Percentiles rank a stretch among this genome's conserved stretches.
Evolutionary conservation across 1,140 invertebrate genomes (phyloP).

Genomic region (Apolygus lucorum): DNA sequence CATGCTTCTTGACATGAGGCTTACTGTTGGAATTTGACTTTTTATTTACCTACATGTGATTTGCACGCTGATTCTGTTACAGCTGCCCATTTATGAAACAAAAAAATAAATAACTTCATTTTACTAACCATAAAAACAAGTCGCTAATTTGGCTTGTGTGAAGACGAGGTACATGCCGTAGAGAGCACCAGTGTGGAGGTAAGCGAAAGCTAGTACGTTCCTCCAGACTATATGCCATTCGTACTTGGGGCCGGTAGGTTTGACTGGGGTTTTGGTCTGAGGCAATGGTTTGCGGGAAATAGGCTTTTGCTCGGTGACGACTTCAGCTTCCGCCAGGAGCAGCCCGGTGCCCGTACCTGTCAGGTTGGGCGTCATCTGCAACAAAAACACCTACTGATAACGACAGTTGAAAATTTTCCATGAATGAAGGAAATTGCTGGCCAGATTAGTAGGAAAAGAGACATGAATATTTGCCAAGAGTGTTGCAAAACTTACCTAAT

Average conservation of each 20-base stretch:
- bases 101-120: too few species aligned
- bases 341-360: conserved; percentile 35
- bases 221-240: conserved; percentile 60
- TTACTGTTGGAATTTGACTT: too few species aligned
- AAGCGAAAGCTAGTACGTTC: conserved; percentile 57
- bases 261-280: neutral
- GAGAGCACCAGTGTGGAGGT: conserved; percentile 50
- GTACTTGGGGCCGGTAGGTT: conserved; percentile 37
- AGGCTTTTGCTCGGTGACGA: conserved; percentile 32
- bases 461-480: too few species aligned
- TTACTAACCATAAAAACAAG: too few species aligned
- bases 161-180: conserved; percentile 54
- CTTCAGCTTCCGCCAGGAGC: conserved; percentile 38
- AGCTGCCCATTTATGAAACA: too few species aligned
- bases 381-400: neutral
- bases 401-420: too few species aligned
- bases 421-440: too few species aligned
- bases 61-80: too few species aligned
- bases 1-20: too few species aligned
- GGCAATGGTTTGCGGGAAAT: neutral
- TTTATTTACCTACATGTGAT: too few species aligned
- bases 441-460: too few species aligned
- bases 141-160: conserved; percentile 40
- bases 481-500: too few species aligned
- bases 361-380: conserved; percentile 37